Evolutionary conservation across 37 sponge, comb jelly and placozoan genomes (phyloP).

Genomic region (Petrosia ficiformis): DNA sequence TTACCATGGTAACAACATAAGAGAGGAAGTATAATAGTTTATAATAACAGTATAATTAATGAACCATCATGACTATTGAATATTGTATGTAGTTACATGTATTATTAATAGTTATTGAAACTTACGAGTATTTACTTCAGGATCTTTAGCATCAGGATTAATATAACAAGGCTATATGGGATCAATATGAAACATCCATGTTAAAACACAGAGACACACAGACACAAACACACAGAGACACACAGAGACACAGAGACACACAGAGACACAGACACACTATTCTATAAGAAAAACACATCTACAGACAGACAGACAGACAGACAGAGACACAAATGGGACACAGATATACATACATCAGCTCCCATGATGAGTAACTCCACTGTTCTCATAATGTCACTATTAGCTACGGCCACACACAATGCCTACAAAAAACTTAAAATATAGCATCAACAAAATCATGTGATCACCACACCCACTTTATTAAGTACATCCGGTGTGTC

Average conservation of each 20-base stretch:
- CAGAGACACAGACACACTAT: too few species aligned
- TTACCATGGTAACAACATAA: too few species aligned
- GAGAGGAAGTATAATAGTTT: too few species aligned
- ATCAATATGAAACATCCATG: too few species aligned
- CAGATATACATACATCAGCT: conserved; percentile 60
- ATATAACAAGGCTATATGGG: conserved; percentile 1
- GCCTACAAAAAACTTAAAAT: conserved; percentile 5
- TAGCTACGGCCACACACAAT: conserved; percentile 46
- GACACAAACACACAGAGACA: too few species aligned
- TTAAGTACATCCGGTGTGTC: conserved; percentile 16
- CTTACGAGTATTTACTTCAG: conserved; percentile 7
- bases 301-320: neutral
- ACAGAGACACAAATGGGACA: neutral
- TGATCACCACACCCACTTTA: neutral
- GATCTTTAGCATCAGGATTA: neutral
- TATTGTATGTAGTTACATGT: too few species aligned
- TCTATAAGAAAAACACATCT: too few species aligned
- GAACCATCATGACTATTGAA: too few species aligned
- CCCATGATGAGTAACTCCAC: conserved; percentile 59
- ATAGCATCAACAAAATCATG: neutral
- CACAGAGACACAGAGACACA: too few species aligned
- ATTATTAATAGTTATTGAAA: too few species aligned
- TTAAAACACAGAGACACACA: too few species aligned
- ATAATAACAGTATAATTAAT: too few species aligned
- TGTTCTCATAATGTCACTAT: conserved; percentile 55